Conservation (phyloP, 1,140 invertebrate genomes). For the Parasteatoda tepidariorum region DNA sequence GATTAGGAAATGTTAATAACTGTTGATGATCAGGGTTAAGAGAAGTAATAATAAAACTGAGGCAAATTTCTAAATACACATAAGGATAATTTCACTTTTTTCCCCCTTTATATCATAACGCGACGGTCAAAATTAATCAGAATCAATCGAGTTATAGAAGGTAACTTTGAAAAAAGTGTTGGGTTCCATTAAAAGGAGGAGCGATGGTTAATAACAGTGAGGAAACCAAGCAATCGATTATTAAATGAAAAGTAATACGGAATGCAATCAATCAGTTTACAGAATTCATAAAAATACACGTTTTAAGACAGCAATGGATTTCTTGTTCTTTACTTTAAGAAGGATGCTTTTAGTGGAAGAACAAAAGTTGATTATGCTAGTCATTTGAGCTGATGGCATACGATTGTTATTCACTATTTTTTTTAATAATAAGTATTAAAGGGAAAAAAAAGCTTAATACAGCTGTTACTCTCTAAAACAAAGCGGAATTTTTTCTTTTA, state of each 20-base stretch:
- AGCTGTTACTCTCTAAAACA: too few species aligned
- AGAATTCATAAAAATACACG: neutral
- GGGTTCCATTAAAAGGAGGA: neutral
- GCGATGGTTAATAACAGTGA: neutral
- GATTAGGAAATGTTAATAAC: constrained; percentile 41
- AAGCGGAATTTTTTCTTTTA: too few species aligned
- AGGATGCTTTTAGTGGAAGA: too few species aligned
- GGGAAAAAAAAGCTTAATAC: too few species aligned
- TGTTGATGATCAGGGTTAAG: constrained; percentile 4
- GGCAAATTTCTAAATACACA: neutral
- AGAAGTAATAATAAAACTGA: neutral
- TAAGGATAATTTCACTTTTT: too few species aligned
- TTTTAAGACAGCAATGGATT: neutral
- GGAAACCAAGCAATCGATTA: neutral
- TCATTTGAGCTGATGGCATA: too few species aligned
- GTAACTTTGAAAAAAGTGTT: neutral
- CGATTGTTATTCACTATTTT: too few species aligned
- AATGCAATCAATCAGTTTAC: constrained; percentile 20
- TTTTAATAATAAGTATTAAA: too few species aligned
- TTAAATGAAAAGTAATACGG: constrained; percentile 18
- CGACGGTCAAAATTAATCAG: constrained; percentile 5
- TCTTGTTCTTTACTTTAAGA: too few species aligned
- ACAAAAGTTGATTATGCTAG: too few species aligned
- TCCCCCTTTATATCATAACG: neutral
- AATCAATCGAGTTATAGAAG: constrained; percentile 8